Percentiles rank a stretch among this genome's conserved stretches.
Conservation (phyloP, 1,140 invertebrate genomes). For the Pteromalus puparum region DNA sequence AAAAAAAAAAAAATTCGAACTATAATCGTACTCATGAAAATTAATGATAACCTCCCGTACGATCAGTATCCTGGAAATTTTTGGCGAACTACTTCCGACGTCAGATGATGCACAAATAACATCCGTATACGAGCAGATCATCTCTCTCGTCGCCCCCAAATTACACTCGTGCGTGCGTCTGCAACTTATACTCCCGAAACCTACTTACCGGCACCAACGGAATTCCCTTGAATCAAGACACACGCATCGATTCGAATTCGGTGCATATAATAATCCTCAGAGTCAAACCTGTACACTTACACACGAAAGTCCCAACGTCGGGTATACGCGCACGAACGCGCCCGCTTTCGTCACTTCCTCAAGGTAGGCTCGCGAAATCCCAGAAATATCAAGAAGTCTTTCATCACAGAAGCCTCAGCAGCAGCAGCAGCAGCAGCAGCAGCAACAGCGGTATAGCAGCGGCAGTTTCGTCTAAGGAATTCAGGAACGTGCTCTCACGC, state of each 20-base stretch:
- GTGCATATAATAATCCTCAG: too few relatives aligned
- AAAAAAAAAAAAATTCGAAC: too few relatives aligned
- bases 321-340: background rate
- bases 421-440: background rate
- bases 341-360: slow-evolving; percentile 18
- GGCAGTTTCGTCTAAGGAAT: background rate
- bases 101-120: background rate
- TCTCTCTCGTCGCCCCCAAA: background rate
- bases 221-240: too few relatives aligned
- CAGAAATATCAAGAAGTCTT: background rate
- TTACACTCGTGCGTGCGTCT: background rate
- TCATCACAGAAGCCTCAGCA: background rate
- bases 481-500: background rate
- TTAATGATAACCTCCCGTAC: too few relatives aligned
- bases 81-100: background rate
- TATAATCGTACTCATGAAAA: too few relatives aligned
- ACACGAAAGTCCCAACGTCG: too few relatives aligned
- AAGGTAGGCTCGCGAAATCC: background rate
- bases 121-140: too few relatives aligned
- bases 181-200: slow-evolving; percentile 3
- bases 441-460: background rate
- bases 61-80: too few relatives aligned
- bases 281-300: too few relatives aligned
- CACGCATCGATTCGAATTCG: too few relatives aligned
- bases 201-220: background rate